phyloP scores from a whole-genome alignment of 2,888 invertebrate genomes.

The Pedicia rivosa region DNA sequence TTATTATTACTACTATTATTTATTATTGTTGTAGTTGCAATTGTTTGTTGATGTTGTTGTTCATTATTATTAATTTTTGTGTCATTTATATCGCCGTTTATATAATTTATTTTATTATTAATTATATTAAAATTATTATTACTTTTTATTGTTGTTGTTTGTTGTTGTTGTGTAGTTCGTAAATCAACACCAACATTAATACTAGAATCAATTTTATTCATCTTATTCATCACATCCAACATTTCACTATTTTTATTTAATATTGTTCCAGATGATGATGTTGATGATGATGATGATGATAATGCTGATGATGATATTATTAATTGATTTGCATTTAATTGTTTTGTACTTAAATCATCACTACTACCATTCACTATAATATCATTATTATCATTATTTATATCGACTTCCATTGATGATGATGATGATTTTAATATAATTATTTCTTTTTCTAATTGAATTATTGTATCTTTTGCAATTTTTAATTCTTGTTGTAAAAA shows the following conservation, averaged over 20 bases:
- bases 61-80: slow-evolving; percentile 7
- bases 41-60: slow-evolving; percentile 10
- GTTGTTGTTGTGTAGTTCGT: background rate
- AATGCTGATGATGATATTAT: too few species aligned
- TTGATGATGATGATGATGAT: too few species aligned
- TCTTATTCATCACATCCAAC: slow-evolving; percentile 10
- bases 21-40: slow-evolving; percentile 7
- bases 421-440: slow-evolving; percentile 18
- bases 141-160: slow-evolving; percentile 3
- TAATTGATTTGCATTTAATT: too few species aligned
- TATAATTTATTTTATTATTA: slow-evolving; percentile 2
- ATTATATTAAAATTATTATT: slow-evolving; percentile 5
- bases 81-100: slow-evolving; percentile 2
- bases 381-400: background rate
- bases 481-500: slow-evolving; percentile 86
- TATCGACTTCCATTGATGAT: too few species aligned
- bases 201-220: background rate
- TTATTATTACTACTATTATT: slow-evolving; percentile 9
- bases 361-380: slow-evolving; percentile 11
- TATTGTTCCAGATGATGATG: too few species aligned
- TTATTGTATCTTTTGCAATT: slow-evolving; percentile 56
- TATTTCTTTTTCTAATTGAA: slow-evolving; percentile 44
- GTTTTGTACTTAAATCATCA: too few species aligned
- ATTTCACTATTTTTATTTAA: slow-evolving; percentile 11
- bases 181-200: background rate